Evolutionary conservation across 2,797 vertebrate genomes (phyloP), one percentile per base, ranked within the genome.

Genomic region (Poeciliopsis turneri): DNA sequence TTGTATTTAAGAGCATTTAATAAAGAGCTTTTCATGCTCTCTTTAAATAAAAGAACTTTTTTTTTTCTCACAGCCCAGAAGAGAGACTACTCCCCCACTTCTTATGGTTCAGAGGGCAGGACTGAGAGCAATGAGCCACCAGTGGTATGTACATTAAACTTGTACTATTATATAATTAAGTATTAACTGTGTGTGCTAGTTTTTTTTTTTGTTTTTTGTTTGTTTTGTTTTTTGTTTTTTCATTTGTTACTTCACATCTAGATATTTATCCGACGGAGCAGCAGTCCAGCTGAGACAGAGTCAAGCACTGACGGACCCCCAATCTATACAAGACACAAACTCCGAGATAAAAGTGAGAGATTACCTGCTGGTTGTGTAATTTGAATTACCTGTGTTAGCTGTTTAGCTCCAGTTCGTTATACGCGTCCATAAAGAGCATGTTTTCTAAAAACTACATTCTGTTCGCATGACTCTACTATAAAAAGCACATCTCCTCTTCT

Each of bases 261-360:
- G 97, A 97, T 97, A 80, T 88, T 94, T 25, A 92, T 97, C 66
- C 87, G 77, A 79, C 95, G 90, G 87, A 98, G 97, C 94, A 98
- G 97, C 88, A 97, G 96, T 87, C 95, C 97, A 53, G 87, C 91
- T 75, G 98, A 99, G 78, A 76, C 96, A 2, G 97, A 98, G 83
- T 91, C 93, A 92, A 95, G 90, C 70, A 84, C 94, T 57, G 97
- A 97, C 8, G 81, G 92, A 77, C 95, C 93, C 28, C 82, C 89
- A 30, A 86, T 81, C 0, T 92, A 88, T 55, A 88, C 92, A 4
- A 95, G 88, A 80, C 86, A 80, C 3, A 96, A 93, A 68, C 95
- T 96, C 15, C 94, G 96, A 81, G 95, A 97, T 82, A 98, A 98
- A 92, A 97, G 98, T 99, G 86, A 96, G 96, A 90, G 9, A 69